These are phyloP conservation scores for Pseudoatta argentina DNA, from an alignment of 1,140 invertebrate species.

Conservation along the genomic window DNA sequence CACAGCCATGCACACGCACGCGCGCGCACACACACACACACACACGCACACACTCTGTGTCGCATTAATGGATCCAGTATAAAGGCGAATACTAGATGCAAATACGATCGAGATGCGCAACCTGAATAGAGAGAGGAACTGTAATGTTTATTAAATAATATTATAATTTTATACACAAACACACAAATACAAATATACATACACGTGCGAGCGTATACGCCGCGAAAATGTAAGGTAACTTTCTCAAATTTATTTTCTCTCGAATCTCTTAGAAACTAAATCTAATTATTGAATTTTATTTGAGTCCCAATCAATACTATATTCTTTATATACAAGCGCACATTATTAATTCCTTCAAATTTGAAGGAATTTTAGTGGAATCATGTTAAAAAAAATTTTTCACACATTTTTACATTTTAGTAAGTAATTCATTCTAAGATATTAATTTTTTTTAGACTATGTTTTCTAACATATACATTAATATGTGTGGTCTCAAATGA, in stretches of 20 bases:
- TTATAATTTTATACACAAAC: not conserved
- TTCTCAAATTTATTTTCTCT: not conserved
- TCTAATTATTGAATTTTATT: not conserved
- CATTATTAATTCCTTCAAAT: not conserved
- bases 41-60: slow-evolving; percentile 17
- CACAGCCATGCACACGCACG: rapidly evolving
- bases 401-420: too few relatives aligned
- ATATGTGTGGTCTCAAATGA: too few relatives aligned
- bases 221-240: not conserved
- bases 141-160: slow-evolving; percentile 45
- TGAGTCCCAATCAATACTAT: not conserved
- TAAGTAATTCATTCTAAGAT: too few relatives aligned
- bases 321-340: not conserved
- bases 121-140: slow-evolving; percentile 16
- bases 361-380: too few relatives aligned
- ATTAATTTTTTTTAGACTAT: too few relatives aligned
- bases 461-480: too few relatives aligned
- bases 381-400: too few relatives aligned
- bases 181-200: not conserved
- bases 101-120: slow-evolving; percentile 61
- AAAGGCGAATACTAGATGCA: slow-evolving; percentile 50
- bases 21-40: too few relatives aligned
- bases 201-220: not conserved
- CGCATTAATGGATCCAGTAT: slow-evolving; percentile 65
- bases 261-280: slow-evolving; percentile 9